Percentiles rank a stretch among this genome's conserved stretches.
Evolutionary conservation across 2,113 vertebrate genomes (phyloP).

Genomic region (Megalops atlanticus): DNA sequence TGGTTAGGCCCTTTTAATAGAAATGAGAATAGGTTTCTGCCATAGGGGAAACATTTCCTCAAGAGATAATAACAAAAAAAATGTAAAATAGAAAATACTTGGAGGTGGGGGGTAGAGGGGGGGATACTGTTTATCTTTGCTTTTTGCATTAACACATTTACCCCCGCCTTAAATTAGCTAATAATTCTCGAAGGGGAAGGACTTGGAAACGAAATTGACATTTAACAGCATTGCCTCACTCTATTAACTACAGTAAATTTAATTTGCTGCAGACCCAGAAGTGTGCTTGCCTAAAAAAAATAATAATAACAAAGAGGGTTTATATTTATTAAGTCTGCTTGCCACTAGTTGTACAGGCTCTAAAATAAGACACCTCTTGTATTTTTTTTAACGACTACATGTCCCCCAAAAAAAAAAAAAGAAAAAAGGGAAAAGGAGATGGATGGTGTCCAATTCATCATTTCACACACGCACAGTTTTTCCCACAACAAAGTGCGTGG

Average conservation of each 20-base stretch:
- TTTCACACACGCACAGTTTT: not conserved
- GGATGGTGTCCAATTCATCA: not conserved
- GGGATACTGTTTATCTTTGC: constrained; percentile 73
- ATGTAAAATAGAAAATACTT: constrained; percentile 73
- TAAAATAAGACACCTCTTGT: not conserved
- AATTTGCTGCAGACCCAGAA: constrained; percentile 76
- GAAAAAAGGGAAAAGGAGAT: not conserved
- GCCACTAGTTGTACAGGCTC: not conserved
- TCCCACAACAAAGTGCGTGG: constrained; percentile 13
- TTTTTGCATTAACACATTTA: constrained; percentile 74
- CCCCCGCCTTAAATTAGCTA: constrained; percentile 73
- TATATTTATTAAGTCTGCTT: constrained; percentile 25
- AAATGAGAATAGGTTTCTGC: constrained; percentile 74
- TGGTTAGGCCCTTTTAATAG: constrained; percentile 71
- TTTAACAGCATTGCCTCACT: constrained; percentile 77
- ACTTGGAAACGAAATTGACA: constrained; percentile 80
- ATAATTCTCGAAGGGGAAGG: constrained; percentile 79
- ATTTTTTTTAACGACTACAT: constrained; percentile 10
- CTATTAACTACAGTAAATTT: constrained; percentile 82
- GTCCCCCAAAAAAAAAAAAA: not conserved
- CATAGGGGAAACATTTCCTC: constrained; percentile 72
- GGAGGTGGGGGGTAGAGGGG: constrained; percentile 56
- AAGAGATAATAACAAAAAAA: constrained; percentile 75
- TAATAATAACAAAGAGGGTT: no score
- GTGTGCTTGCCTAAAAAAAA: constrained; percentile 49